Evolutionary conservation across 2,888 invertebrate species (phyloP).

Genomic region (Baccha elongata): DNA sequence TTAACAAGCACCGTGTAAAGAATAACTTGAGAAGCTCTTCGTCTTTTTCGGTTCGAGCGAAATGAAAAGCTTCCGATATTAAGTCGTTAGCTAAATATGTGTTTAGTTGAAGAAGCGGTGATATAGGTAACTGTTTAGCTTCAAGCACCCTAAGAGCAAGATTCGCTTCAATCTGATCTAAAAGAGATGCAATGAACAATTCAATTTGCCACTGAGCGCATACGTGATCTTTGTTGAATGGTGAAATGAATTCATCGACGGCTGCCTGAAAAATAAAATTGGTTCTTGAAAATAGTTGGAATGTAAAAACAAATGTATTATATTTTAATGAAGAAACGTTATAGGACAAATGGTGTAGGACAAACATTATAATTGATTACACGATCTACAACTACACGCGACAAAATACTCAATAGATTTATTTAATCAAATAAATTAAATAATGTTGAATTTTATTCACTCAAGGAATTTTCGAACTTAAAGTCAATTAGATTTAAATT

Average conservation of each 20-base stretch:
- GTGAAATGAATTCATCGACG: conserved; percentile 79
- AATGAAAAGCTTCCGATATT: conserved; percentile 80
- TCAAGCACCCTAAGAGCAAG: conserved; percentile 78
- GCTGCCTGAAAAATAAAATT: conserved; percentile 75
- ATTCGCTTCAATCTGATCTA: conserved; percentile 76
- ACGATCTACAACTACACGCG: too few relatives aligned
- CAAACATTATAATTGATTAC: too few relatives aligned
- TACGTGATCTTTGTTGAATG: conserved; percentile 76
- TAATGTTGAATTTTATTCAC: too few relatives aligned
- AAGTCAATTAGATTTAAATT: too few relatives aligned
- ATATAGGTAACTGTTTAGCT: conserved; percentile 77
- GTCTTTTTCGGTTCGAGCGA: conserved; percentile 79
- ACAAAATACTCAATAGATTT: too few relatives aligned
- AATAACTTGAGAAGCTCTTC: conserved; percentile 78
- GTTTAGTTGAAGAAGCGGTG: conserved; percentile 77
- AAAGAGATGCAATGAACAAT: conserved; percentile 78
- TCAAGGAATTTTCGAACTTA: too few relatives aligned
- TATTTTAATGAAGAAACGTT: too few relatives aligned
- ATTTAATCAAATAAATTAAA: too few relatives aligned
- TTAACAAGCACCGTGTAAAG: conserved; percentile 78
- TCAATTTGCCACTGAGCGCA: conserved; percentile 79
- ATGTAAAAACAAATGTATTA: too few relatives aligned
- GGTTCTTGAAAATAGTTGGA: too few relatives aligned
- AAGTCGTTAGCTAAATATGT: conserved; percentile 80
- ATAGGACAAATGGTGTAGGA: too few relatives aligned